Conservation (phyloP, 2,797 vertebrate genomes). For the Halcyon smyrnensis region DNA sequence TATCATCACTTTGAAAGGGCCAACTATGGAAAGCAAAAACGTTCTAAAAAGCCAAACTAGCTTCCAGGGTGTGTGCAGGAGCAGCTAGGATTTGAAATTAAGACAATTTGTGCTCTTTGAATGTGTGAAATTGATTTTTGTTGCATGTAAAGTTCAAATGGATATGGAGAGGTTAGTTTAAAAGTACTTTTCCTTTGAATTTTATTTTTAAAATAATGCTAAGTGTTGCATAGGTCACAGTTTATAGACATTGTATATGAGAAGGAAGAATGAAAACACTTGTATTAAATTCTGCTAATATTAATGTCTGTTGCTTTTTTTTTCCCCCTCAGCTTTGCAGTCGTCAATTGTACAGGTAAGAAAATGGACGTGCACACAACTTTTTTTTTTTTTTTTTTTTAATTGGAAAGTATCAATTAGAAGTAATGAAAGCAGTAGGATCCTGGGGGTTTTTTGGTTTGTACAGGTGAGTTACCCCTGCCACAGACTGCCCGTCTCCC, state of each 20-base stretch:
- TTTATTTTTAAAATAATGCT: background rate
- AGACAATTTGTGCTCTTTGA: background rate
- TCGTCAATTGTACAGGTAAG: slow-evolving; percentile 92
- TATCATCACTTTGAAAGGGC: background rate
- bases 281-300: background rate
- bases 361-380: background rate
- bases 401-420: background rate
- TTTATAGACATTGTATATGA: accelerated
- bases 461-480: background rate
- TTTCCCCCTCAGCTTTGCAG: slow-evolving; percentile 82
- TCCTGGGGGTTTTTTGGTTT: background rate
- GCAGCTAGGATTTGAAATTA: background rate
- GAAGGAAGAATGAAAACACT: background rate
- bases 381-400: background rate
- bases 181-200: background rate
- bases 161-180: background rate
- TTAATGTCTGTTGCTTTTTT: background rate
- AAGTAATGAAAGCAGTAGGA: background rate
- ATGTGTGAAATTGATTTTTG: background rate
- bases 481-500: background rate
- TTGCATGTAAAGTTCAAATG: background rate
- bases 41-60: background rate
- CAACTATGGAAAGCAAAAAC: background rate
- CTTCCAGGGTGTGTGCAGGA: background rate
- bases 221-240: background rate